phyloP scores from a whole-genome alignment of 2,113 vertebrate species.

The Lucifuga dentata region DNA sequence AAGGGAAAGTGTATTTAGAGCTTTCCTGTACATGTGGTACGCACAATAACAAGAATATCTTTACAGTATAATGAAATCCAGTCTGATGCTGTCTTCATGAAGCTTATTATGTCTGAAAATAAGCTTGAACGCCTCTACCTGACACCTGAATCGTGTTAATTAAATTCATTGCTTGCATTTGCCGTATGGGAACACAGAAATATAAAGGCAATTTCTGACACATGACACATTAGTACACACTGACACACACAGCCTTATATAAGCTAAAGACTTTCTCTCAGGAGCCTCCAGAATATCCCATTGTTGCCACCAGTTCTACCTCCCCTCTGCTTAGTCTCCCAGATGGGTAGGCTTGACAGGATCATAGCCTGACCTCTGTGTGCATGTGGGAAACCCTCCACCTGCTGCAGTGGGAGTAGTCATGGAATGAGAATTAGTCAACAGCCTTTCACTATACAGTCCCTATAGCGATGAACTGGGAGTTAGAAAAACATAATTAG shows the following conservation, averaged over 20 bases:
- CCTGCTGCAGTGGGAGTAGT: constrained; percentile 8
- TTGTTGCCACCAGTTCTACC: constrained; percentile 11
- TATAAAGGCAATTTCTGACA: not conserved
- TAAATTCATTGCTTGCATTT: not conserved
- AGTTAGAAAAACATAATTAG: constrained; percentile 13
- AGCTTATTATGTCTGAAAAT: not conserved
- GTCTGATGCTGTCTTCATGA: too few species aligned
- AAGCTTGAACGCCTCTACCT: not conserved
- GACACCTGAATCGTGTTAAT: not conserved
- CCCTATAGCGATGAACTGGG: constrained; percentile 23
- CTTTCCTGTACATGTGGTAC: constrained; percentile 4
- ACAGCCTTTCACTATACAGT: constrained; percentile 22
- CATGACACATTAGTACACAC: not conserved
- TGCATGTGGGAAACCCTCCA: not conserved
- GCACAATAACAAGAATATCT: constrained; percentile 7
- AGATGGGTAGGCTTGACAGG: constrained; percentile 2
- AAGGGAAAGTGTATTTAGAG: not conserved
- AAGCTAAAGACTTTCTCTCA: not conserved
- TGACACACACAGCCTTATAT: not conserved
- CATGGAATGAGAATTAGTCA: constrained; percentile 29
- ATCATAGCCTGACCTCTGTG: constrained; percentile 24
- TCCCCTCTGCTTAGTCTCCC: constrained; percentile 18
- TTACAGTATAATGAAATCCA: not conserved
- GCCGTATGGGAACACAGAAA: not conserved
- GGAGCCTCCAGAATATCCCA: not conserved